Conservation (phyloP, 2,797 vertebrate species). For the Poeciliopsis infans region DNA sequence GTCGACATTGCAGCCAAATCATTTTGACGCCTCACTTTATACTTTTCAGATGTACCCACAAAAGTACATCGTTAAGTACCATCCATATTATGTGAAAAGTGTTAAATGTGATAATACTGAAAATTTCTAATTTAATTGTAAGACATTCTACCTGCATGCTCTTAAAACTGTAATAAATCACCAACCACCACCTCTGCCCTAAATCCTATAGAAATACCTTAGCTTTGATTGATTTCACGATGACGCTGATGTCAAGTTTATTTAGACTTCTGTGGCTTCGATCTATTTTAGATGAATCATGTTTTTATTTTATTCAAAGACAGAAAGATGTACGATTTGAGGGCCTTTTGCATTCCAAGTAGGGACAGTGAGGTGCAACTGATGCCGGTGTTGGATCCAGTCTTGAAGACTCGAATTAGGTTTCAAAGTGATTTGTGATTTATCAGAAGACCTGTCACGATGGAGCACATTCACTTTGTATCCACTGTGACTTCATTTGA, state of each 20-base stretch:
- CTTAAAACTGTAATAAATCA: not conserved
- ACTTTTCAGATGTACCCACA: not conserved
- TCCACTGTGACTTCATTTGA: constrained; percentile 31
- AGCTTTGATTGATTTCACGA: not conserved
- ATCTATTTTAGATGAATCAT: not conserved
- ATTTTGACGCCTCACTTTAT: not conserved
- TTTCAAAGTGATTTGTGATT: constrained; percentile 37
- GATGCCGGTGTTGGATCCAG: not conserved
- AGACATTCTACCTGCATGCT: not conserved
- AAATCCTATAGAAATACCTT: not conserved
- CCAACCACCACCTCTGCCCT: not conserved
- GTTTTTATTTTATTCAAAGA: not conserved
- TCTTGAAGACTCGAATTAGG: not conserved
- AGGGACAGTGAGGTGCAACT: not conserved
- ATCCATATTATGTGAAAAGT: not conserved
- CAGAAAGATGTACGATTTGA: not conserved
- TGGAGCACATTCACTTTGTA: constrained; percentile 18
- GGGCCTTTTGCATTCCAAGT: not conserved
- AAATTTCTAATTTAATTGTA: not conserved
- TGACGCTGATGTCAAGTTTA: not conserved
- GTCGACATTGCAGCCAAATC: not conserved
- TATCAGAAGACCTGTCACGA: constrained; percentile 39
- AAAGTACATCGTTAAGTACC: not conserved
- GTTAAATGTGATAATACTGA: not conserved
- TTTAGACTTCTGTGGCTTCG: not conserved